Evolutionary conservation across 2,797 vertebrate species (phyloP).

Genomic region (Neoniphon sammara): DNA sequence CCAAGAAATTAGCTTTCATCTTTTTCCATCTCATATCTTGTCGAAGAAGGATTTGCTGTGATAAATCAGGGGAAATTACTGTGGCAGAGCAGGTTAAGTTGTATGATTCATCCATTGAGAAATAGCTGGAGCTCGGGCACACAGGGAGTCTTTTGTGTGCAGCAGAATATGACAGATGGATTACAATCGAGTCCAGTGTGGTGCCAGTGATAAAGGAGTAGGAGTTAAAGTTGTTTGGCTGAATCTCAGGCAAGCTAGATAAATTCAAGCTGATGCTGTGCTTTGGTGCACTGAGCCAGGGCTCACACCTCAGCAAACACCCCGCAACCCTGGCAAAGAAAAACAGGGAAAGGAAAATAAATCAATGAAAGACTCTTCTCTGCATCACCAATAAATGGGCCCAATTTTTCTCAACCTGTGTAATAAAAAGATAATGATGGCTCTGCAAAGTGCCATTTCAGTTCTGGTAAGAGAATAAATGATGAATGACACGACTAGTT

Average conservation of each 20-base stretch:
- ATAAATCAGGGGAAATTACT: background rate
- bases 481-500: background rate
- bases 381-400: background rate
- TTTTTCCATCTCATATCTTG: background rate
- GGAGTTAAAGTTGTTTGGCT: slow-evolving; percentile 25
- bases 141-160: slow-evolving; percentile 21
- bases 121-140: slow-evolving; percentile 5
- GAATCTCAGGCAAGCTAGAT: slow-evolving; percentile 27
- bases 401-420: background rate
- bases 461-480: no score
- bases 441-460: background rate
- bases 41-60: background rate
- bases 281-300: slow-evolving; percentile 19
- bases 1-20: background rate
- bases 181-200: slow-evolving; percentile 19
- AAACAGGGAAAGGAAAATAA: slow-evolving; percentile 7
- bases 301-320: slow-evolving; percentile 40
- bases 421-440: background rate
- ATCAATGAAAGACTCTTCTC: slow-evolving; percentile 9
- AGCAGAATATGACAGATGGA: slow-evolving; percentile 35
- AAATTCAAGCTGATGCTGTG: slow-evolving; percentile 12
- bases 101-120: slow-evolving; percentile 17
- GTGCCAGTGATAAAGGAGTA: slow-evolving; percentile 17
- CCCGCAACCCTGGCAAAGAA: background rate
- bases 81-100: slow-evolving; percentile 3